Base-by-base conservation (phyloP, 2,888 invertebrate genomes). In the Athrips mouffetella region DNA sequence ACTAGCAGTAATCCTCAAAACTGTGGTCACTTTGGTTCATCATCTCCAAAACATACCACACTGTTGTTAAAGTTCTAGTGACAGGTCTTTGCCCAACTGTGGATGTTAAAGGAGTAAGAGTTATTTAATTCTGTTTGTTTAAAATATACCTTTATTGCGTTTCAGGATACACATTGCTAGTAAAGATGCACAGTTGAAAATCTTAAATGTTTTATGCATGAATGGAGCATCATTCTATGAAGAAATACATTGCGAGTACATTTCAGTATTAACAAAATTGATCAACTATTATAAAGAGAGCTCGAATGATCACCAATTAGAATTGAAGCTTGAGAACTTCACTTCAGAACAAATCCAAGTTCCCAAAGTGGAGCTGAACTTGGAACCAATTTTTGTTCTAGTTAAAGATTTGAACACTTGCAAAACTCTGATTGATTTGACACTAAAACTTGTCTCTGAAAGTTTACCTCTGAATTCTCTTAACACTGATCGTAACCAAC, bases 171-270 rank as follows among this genome's bases (percentile, higher is more conserved):
- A 91, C 51, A 55, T 67, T 33, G 67, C 84, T 47, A 86, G 90
- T 58, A 88, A 89, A 57, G 85, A 90, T 60, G 89, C 89, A 13
- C 92, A 91, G 58, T 62, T 90, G 44, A 89, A 88, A 71, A 89
- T 91, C 55, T 58, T 91, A 45, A 80, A 85, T 35, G 84, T 90
- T 54, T 64, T 91, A 6, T 85, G 83, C 55, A 76, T 81, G 49
- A 88, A 89, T 63, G 81, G 81, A 52, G 85, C 89, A 48, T 68
- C 87, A 54, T 85, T 90, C 62, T 90, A 89, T 67, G 67, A 81
- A 39, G 72, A 80, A 53, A 59, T 91, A 15, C 80, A 85, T 45
- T 62, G 63, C 1, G 89, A 91, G 60, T 92, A 91, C 64, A 64
- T 76, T 47, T 63, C 67, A 29, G 73, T 89, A 41, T 60, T 91